Conservation (phyloP, 2,888 invertebrate genomes). For the Stomorhina lunata region DNA sequence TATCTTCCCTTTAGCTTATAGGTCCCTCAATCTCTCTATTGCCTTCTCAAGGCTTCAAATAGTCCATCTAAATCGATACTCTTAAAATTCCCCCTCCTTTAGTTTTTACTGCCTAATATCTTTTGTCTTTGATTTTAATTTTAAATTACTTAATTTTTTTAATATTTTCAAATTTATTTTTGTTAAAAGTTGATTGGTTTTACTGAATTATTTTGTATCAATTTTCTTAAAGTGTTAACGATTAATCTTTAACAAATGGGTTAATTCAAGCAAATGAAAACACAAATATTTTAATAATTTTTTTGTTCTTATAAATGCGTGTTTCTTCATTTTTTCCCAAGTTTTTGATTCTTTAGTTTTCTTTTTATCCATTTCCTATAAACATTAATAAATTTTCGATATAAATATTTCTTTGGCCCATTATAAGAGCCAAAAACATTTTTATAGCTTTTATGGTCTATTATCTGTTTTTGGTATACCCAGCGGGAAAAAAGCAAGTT, state of each 20-base stretch:
- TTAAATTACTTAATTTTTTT: no score
- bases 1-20: no score
- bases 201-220: no score
- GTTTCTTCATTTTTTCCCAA: neutral
- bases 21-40: no score
- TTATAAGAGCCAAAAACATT: constrained; percentile 40
- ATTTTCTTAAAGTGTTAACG: neutral
- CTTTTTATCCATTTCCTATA: neutral
- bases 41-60: no score
- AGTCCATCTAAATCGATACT: no score
- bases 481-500: neutral
- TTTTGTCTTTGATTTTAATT: no score
- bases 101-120: no score
- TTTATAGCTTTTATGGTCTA: constrained; percentile 38
- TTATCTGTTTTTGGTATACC: constrained; percentile 10
- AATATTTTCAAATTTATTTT: neutral
- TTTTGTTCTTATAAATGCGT: neutral
- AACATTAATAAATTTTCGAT: constrained; percentile 31
- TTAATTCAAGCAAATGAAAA: neutral
- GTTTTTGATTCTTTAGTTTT: no score
- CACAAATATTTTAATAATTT: neutral
- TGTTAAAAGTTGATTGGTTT: neutral
- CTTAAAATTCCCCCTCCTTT: no score
- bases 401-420: constrained; percentile 23
- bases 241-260: neutral